Evolutionary conservation across 2,113 vertebrate genomes (phyloP).

Genomic region (Spheniscus mendiculus): DNA sequence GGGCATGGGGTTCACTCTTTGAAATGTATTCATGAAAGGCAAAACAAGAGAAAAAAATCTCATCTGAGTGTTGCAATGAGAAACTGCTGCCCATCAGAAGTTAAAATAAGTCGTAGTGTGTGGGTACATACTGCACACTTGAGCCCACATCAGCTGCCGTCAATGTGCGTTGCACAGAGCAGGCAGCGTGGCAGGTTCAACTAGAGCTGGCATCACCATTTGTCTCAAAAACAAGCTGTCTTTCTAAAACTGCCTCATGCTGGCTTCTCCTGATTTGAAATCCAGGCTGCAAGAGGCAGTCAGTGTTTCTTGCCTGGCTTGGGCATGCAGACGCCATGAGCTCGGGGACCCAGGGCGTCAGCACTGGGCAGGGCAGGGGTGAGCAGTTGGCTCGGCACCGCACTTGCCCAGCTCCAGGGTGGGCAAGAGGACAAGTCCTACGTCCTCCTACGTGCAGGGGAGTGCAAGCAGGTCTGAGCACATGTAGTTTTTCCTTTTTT

Average conservation of each 20-base stretch:
- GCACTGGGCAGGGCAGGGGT: neutral
- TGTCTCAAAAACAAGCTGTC: neutral
- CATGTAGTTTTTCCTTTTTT: neutral
- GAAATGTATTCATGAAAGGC: neutral
- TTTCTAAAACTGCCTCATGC: neutral
- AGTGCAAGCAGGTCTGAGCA: neutral
- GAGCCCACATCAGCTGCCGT: neutral
- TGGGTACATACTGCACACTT: rapidly evolving
- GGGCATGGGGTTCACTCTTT: neutral
- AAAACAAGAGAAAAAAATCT: neutral
- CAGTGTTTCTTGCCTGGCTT: neutral
- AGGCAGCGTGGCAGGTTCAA: neutral
- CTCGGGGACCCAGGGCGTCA: rapidly evolving
- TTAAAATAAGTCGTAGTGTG: rapidly evolving
- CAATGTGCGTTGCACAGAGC: neutral
- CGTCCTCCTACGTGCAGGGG: neutral
- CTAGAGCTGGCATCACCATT: neutral
- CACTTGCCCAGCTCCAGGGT: neutral
- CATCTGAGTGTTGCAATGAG: neutral
- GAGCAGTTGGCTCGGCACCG: rapidly evolving
- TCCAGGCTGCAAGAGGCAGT: neutral
- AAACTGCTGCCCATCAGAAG: neutral
- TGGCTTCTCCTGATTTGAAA: neutral
- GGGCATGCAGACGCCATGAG: neutral
- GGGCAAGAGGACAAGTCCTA: rapidly evolving